Conservation (phyloP, 2,113 vertebrate species). For the Albula goreensis region DNA sequence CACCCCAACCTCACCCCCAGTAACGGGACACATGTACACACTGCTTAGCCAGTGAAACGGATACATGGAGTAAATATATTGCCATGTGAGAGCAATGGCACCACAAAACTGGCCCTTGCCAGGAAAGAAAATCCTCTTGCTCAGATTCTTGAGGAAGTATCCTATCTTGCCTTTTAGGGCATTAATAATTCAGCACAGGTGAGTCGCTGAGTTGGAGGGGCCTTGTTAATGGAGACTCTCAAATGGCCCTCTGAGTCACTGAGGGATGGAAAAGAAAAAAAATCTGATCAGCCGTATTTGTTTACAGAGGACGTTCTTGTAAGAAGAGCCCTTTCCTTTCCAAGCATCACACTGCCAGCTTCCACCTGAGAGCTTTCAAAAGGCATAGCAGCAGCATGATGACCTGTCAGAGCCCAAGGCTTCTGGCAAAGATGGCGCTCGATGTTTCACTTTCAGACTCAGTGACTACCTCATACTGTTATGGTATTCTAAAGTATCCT, state of each 20-base stretch:
- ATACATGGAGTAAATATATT: neutral
- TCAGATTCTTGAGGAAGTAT: conserved; percentile 1
- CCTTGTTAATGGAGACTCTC: neutral
- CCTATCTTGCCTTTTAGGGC: neutral
- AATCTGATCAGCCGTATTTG: conserved; percentile 29
- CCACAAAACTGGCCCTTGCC: neutral
- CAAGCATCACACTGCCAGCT: neutral
- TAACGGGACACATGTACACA: neutral
- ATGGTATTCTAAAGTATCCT: neutral
- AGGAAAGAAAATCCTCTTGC: conserved; percentile 10
- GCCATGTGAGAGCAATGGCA: neutral
- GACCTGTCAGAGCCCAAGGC: neutral
- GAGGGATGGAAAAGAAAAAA: conserved; percentile 17
- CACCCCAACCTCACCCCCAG: neutral
- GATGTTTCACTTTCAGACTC: neutral
- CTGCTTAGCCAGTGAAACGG: neutral
- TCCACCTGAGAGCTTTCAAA: neutral
- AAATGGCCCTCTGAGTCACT: conserved; percentile 9
- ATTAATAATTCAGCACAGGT: conserved; percentile 22
- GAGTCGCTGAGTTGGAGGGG: neutral
- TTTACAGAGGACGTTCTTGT: conserved; percentile 6
- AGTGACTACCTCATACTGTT: neutral
- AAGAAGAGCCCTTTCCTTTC: neutral
- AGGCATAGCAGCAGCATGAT: neutral
- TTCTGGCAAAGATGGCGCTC: neutral